These are phyloP conservation scores for Patella vulgata DNA, from an alignment of 1,140 invertebrate species.

Conservation along the genomic window DNA sequence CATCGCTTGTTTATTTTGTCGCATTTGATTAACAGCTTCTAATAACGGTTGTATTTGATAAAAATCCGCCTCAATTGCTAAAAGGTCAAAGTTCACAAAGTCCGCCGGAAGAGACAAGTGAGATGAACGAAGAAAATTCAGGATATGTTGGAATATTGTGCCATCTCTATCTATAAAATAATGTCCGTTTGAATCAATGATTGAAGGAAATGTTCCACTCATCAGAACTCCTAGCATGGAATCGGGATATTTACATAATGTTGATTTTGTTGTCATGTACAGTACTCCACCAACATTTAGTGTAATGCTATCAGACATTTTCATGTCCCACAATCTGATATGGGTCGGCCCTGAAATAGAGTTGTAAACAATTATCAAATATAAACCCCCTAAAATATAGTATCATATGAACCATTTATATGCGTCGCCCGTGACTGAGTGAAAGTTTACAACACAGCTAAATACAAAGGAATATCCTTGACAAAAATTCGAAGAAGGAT, in stretches of 20 bases:
- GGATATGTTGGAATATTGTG: slow-evolving; percentile 53
- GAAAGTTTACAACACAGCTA: too few relatives aligned
- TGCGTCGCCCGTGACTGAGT: too few relatives aligned
- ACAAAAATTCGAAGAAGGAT: too few relatives aligned
- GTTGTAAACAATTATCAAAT: too few relatives aligned
- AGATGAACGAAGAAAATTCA: slow-evolving; percentile 60
- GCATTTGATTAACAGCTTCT: slow-evolving; percentile 74
- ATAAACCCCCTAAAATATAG: too few relatives aligned
- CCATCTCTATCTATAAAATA: slow-evolving; percentile 63
- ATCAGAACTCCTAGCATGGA: slow-evolving; percentile 65
- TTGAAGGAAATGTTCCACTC: slow-evolving; percentile 47
- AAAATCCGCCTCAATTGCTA: slow-evolving; percentile 89
- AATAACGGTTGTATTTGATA: slow-evolving; percentile 82
- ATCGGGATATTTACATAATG: slow-evolving; percentile 56
- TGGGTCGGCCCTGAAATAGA: too few relatives aligned
- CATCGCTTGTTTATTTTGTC: slow-evolving; percentile 18
- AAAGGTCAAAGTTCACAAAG: slow-evolving; percentile 86
- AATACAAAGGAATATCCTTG: too few relatives aligned
- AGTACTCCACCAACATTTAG: slow-evolving; percentile 63
- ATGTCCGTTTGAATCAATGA: slow-evolving; percentile 49
- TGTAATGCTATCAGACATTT: slow-evolving; percentile 28
- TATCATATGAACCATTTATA: too few relatives aligned
- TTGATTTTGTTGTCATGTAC: slow-evolving; percentile 55
- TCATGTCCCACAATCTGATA: too few relatives aligned
- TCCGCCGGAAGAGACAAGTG: slow-evolving; percentile 85